Base-by-base conservation (phyloP, 2,888 invertebrate species). In the Pollenia amentaria region DNA sequence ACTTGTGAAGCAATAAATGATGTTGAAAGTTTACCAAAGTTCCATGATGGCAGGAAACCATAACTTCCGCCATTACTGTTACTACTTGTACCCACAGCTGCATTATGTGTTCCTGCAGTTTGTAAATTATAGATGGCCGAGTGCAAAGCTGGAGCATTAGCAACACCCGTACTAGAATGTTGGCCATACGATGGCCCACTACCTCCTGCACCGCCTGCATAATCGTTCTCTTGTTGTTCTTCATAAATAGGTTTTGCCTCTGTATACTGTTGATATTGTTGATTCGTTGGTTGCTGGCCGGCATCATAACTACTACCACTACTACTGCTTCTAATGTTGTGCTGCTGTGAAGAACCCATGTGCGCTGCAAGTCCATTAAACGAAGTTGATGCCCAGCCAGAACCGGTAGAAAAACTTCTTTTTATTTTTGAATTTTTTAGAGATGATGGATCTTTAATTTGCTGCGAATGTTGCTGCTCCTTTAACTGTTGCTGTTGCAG, bases 201-300 rank as follows among this genome's bases (percentile, higher is more conserved):
- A 44, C 87, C 81, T 11, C 78, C 87, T 44, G 51, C 21, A 11
- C 76, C 80, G 11, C 67, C 76, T 42, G 76, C 89, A 84, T 91
- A 92, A 88, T 90, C 90, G 85, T 89, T 89, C 89, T 92, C 92
- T 77, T 92, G 90, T 88, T 92, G 91, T 77, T 92, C 91, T 88
- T 92, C 92, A 84, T 92, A 91, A 90, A 92, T 92, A 75, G 92
- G 92, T 89, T 91, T 92, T 62, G 87, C 87, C 21, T 87, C 87
- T 9, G 87, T 87, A 21, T 87, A 87, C 51, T 91, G 80, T 73
- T 80, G 85, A 46, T 72, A 70, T 55, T 75, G 77, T 42, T 69
- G 65, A 55, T 62, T 38, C 11, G 70, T 42, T 67, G 51, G 57
- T n/a, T 62, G 73, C 40, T 40, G 62, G 18, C 11, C 62, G 60